These are phyloP conservation scores for Lepidochrysops patricia DNA, from an alignment of 2,888 invertebrate genomes.

Conservation along the genomic window DNA sequence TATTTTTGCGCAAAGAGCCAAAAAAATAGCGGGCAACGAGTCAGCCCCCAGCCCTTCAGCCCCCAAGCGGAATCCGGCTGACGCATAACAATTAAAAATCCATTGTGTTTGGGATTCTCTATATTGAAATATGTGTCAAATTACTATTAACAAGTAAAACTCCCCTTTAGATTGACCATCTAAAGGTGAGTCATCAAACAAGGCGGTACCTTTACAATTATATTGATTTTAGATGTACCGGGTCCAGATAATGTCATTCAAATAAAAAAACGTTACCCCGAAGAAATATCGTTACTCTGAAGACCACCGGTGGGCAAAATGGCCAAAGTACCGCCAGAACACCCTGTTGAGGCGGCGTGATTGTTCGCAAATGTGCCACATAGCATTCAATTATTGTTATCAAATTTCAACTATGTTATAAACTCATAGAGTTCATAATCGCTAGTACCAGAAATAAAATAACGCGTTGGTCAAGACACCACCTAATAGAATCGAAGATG, in stretches of 20 bases:
- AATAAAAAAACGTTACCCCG: neutral
- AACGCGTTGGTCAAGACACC: neutral
- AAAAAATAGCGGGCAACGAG: no score
- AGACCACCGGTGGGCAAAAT: slow-evolving; percentile 1
- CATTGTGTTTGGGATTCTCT: neutral
- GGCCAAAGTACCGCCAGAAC: neutral
- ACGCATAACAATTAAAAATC: no score
- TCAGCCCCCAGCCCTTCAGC: no score
- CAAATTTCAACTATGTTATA: neutral
- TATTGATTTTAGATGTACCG: neutral
- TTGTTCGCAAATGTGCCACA: slow-evolving; percentile 4
- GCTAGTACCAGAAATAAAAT: neutral
- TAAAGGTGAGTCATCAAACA: neutral
- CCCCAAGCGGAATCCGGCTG: no score
- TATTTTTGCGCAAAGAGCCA: no score
- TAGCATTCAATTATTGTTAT: neutral
- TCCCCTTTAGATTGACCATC: neutral
- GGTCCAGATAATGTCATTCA: neutral
- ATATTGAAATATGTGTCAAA: neutral
- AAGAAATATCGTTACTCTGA: neutral
- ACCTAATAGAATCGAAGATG: neutral
- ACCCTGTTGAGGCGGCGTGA: neutral
- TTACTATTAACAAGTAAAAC: neutral
- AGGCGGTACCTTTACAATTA: neutral
- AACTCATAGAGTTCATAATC: neutral